Evolutionary conservation across 2,113 vertebrate species (phyloP), one percentile per base, ranked within the genome.

Genomic region (Channa maculata): DNA sequence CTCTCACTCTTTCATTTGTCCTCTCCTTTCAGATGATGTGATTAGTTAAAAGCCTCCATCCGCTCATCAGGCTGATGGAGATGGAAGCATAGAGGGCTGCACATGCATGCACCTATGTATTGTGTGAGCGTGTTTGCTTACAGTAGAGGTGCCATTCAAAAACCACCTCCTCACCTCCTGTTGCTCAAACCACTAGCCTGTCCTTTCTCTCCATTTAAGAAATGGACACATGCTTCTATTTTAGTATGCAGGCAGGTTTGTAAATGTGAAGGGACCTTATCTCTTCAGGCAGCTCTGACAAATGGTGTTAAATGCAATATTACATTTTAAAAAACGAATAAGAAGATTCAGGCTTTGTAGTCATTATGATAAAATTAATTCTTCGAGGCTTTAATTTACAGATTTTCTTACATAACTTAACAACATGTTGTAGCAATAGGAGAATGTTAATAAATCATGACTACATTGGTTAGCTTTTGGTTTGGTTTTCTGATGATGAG

Each of bases 11-110:
- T 54, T 50, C 69, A 54, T 80, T 61, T 62, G 59, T 71, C 80
- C 77, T 82, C 75, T 78, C 65, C 75, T 80, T 71, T 43, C 41
- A 63, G 77, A 71, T 88, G 50, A 88, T 88, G 71, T 77, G 74
- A 92, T 92, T 86, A 86, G 76, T 89, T 83, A 87, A 90, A 89
- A 88, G 84, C 82, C 52, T 80, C 55, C 58, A 75, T 75, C 73
- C 51, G 15, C 46, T 83, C 75, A 79, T 79, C 44, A 62, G 45
- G 0, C 51, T 83, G 74, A 84, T 79, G 75, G 43, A 67, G 61
- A 53, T 60, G n/a, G 67, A 75, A 71, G 53, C 64, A 71, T 50
- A 57, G 49, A 67, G 53, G 71, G 46, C 41, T 44, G 61, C 46
- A 45, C 65, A 53, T 51, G 50, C 41, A 3, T 54, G 53, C 13